A percentile compares a stretch with the other conserved stretches of the same genome.
Conservation (phyloP, 2,888 invertebrate species). For the Mesochorus sp. region DNA sequence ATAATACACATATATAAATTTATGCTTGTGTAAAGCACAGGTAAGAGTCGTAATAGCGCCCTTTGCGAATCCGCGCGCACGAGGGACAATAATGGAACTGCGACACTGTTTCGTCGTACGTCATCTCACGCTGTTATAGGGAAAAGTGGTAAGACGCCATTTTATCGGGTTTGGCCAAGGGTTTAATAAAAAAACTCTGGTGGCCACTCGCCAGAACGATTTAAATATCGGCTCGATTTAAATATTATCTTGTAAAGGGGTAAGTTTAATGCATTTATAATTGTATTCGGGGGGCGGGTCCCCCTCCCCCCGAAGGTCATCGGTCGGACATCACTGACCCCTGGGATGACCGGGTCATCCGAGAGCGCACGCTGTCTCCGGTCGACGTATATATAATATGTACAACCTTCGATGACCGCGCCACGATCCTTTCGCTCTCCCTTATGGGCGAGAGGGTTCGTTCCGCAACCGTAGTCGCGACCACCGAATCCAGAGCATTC, state of each 20-base stretch:
- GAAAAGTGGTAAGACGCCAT: constrained; percentile 47
- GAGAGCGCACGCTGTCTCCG: constrained; percentile 45
- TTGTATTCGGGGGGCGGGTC: constrained; percentile 78
- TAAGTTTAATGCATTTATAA: constrained; percentile 81
- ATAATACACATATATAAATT: constrained; percentile 33
- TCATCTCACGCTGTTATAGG: constrained; percentile 13
- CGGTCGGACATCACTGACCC: constrained; percentile 81
- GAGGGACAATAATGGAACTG: constrained; percentile 21
- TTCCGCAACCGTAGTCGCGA: constrained; percentile 30
- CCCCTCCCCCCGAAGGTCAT: constrained; percentile 70
- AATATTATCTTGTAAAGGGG: constrained; percentile 76
- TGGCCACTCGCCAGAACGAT: constrained; percentile 69
- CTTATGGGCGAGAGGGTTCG: constrained; percentile 26
- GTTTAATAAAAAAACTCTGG: not conserved
- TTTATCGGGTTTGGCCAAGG: constrained; percentile 26
- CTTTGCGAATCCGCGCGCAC: constrained; percentile 42
- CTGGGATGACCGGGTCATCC: constrained; percentile 72
- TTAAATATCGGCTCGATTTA: constrained; percentile 75
- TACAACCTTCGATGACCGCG: constrained; percentile 46
- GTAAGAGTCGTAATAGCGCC: constrained; percentile 52
- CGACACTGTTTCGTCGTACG: not conserved
- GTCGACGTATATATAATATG: constrained; percentile 13
- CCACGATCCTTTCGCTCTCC: constrained; percentile 46
- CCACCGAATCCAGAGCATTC: constrained; percentile 63
- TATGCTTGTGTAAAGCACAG: constrained; percentile 35